Percentiles rank a stretch among this genome's conserved stretches.
Conservation (phyloP, 2,113 vertebrate species). For the Myotis lucifugus region DNA sequence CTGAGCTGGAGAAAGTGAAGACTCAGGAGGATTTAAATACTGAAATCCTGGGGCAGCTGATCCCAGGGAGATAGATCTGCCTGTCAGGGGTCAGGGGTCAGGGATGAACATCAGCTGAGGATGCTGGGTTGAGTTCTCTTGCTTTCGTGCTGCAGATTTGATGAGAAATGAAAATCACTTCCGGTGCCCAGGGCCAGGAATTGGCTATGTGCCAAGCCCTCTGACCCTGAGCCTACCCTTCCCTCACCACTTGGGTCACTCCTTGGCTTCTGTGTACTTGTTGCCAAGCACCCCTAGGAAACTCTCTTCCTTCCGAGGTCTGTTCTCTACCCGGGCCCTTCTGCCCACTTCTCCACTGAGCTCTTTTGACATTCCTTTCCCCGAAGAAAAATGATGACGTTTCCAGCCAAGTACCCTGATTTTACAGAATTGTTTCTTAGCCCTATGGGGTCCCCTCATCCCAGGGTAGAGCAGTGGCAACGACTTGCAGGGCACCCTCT, state of each 20-base stretch:
- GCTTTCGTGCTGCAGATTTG: background rate
- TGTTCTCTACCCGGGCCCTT: background rate
- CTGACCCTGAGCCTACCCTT: background rate
- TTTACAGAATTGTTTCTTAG: background rate
- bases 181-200: background rate
- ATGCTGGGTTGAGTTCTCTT: background rate
- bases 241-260: background rate
- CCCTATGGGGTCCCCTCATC: background rate
- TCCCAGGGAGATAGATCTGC: background rate
- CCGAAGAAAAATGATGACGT: background rate
- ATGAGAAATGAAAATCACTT: background rate
- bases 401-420: background rate
- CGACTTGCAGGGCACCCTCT: background rate
- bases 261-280: background rate
- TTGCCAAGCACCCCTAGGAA: background rate
- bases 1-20: conserved; percentile 34
- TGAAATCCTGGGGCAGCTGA: background rate
- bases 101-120: background rate
- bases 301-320: background rate
- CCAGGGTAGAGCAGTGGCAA: background rate
- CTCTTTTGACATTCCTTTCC: background rate
- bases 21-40: conserved; percentile 15
- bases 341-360: background rate
- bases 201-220: background rate
- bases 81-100: background rate